Conservation (phyloP, 2,888 invertebrate genomes). For the Ryuthela nishihirai region DNA sequence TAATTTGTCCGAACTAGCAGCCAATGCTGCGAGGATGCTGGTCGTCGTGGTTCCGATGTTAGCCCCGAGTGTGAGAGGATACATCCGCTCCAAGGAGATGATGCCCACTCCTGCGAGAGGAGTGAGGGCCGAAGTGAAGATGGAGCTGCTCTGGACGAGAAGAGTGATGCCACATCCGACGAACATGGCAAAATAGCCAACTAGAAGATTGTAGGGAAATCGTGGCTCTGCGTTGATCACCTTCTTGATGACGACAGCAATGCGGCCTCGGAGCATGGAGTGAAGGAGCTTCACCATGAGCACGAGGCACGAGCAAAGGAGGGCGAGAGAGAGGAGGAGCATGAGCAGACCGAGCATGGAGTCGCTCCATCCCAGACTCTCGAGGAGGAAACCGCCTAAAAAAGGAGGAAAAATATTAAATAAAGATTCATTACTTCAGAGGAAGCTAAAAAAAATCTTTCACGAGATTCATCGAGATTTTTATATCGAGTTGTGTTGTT, state of each 20-base stretch:
- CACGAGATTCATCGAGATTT: too few relatives aligned
- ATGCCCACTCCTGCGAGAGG: constrained; percentile 59
- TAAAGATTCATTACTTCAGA: too few relatives aligned
- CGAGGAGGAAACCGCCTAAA: constrained; percentile 46
- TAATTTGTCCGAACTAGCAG: constrained; percentile 48
- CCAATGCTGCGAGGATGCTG: constrained; percentile 55
- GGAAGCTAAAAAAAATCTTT: too few relatives aligned
- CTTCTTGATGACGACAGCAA: constrained; percentile 51
- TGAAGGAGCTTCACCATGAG: constrained; percentile 56
- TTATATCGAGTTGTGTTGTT: too few relatives aligned
- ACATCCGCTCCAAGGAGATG: constrained; percentile 55
- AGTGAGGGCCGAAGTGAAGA: constrained; percentile 59
- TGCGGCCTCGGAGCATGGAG: constrained; percentile 52
- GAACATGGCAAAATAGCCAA: constrained; percentile 56
- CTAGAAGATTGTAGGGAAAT: constrained; percentile 52
- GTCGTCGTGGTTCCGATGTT: constrained; percentile 59
- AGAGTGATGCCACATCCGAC: constrained; percentile 57
- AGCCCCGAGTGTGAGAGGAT: constrained; percentile 57
- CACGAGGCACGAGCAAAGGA: constrained; percentile 54
- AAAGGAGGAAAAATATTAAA: too few relatives aligned
- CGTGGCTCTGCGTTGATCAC: constrained; percentile 50
- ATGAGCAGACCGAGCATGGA: constrained; percentile 53
- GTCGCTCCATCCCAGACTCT: constrained; percentile 48
- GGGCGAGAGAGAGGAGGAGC: constrained; percentile 51
- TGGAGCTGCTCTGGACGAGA: constrained; percentile 58